phyloP scores from a whole-genome alignment of 2,113 vertebrate species.

The Sturnira hondurensis region DNA sequence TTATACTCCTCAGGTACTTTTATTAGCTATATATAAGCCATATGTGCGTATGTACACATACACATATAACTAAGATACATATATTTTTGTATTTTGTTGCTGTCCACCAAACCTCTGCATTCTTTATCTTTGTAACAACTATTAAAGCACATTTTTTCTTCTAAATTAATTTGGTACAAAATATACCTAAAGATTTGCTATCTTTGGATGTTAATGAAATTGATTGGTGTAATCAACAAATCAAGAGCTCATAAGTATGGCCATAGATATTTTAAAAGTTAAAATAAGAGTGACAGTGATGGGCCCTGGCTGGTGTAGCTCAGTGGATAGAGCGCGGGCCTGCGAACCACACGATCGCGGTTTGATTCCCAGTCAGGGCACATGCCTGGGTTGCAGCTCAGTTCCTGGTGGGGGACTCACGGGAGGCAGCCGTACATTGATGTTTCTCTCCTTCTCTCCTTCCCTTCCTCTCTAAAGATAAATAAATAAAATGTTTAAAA shows the following conservation, averaged over 20 bases:
- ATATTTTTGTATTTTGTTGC: slow-evolving; percentile 79
- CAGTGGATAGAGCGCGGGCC: no score
- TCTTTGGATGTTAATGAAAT: slow-evolving; percentile 82
- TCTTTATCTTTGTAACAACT: slow-evolving; percentile 79
- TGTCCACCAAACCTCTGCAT: slow-evolving; percentile 79
- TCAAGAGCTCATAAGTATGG: slow-evolving; percentile 76
- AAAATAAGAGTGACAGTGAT: slow-evolving; percentile 56
- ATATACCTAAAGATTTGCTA: slow-evolving; percentile 75
- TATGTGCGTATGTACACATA: neutral
- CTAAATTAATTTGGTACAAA: slow-evolving; percentile 77
- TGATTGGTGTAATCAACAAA: slow-evolving; percentile 77
- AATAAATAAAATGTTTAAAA: no score
- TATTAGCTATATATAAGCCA: slow-evolving; percentile 72
- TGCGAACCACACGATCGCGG: no score
- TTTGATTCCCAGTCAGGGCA: no score
- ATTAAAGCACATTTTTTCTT: slow-evolving; percentile 77
- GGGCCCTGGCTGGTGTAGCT: no score
- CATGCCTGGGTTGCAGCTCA: no score
- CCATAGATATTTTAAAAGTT: slow-evolving; percentile 77
- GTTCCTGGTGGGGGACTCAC: no score
- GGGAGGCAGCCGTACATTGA: no score
- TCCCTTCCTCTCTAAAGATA: no score
- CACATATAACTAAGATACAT: neutral
- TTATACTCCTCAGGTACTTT: slow-evolving; percentile 85
- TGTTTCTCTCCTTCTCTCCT: no score